Conservation (phyloP, 2,888 invertebrate species). For the Margaritifera margaritifera region DNA sequence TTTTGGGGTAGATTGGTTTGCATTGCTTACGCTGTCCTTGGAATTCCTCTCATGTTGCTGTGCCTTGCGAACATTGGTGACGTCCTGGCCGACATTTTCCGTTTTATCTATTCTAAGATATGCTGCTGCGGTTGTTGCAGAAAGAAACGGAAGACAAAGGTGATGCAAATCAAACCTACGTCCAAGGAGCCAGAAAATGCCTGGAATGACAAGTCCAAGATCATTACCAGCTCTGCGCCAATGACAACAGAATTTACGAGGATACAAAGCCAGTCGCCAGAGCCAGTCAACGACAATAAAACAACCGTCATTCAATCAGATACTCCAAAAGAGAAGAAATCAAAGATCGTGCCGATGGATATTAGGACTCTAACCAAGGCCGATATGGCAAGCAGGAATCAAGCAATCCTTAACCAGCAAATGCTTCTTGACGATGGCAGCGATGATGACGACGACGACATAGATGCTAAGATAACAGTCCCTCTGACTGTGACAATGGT, state of each 20-base stretch:
- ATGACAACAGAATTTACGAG: slow-evolving; percentile 38
- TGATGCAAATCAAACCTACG: slow-evolving; percentile 36
- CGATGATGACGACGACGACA: slow-evolving; percentile 67
- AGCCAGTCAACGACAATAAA: slow-evolving; percentile 1
- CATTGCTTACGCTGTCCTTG: slow-evolving; percentile 72
- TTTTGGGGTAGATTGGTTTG: slow-evolving; percentile 70
- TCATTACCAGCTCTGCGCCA: slow-evolving; percentile 12
- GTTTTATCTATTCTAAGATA: slow-evolving; percentile 73
- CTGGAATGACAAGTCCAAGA: slow-evolving; percentile 36
- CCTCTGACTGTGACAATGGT: slow-evolving; percentile 71
- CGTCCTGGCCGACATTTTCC: slow-evolving; percentile 74
- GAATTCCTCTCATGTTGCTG: slow-evolving; percentile 75
- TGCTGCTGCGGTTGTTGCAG: slow-evolving; percentile 69
- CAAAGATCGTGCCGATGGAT: slow-evolving; percentile 57
- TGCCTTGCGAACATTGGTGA: slow-evolving; percentile 75
- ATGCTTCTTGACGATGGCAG: slow-evolving; percentile 56
- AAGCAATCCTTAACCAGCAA: slow-evolving; percentile 46
- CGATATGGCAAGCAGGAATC: slow-evolving; percentile 29
- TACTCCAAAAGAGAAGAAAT: slow-evolving; percentile 9
- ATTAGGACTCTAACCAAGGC: slow-evolving; percentile 37
- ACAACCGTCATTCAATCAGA: background rate
- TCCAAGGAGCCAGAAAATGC: slow-evolving; percentile 31
- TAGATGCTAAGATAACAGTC: slow-evolving; percentile 68
- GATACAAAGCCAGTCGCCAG: slow-evolving; percentile 44
- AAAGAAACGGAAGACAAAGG: slow-evolving; percentile 43